Conservation (phyloP, 2,888 invertebrate species). For the Ophraella communa region DNA sequence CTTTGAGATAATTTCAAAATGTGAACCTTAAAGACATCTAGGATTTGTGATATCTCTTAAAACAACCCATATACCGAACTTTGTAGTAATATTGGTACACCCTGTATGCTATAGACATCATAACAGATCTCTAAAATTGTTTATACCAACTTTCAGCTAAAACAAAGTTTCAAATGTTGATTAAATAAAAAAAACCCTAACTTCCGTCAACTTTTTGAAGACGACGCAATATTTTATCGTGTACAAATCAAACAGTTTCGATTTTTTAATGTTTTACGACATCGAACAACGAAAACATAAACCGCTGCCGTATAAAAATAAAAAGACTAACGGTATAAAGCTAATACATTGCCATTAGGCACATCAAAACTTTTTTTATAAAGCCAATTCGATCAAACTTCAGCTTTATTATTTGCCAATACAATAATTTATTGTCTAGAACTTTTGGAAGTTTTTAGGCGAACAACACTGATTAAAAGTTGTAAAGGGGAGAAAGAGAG, state of each 20-base stretch:
- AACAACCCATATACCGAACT: no score
- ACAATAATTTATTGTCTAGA: conserved; percentile 36
- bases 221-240: not conserved
- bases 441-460: conserved; percentile 29
- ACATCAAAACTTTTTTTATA: conserved; percentile 31
- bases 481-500: conserved; percentile 10
- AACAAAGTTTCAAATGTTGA: no score
- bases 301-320: conserved; percentile 1
- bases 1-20: no score
- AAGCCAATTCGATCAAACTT: conserved; percentile 33
- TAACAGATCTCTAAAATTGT: no score
- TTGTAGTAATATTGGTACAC: no score
- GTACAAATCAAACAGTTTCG: not conserved
- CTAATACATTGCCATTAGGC: conserved; percentile 25
- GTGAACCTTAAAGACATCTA: no score
- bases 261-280: not conserved
- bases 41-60: no score
- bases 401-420: conserved; percentile 33
- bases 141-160: no score
- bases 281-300: not conserved
- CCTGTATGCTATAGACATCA: no score
- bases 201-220: no score
- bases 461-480: conserved; percentile 38
- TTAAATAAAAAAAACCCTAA: no score
- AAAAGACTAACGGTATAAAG: conserved; percentile 6